Base-by-base conservation (phyloP, 2,113 vertebrate genomes). In the Octodon degus region DNA sequence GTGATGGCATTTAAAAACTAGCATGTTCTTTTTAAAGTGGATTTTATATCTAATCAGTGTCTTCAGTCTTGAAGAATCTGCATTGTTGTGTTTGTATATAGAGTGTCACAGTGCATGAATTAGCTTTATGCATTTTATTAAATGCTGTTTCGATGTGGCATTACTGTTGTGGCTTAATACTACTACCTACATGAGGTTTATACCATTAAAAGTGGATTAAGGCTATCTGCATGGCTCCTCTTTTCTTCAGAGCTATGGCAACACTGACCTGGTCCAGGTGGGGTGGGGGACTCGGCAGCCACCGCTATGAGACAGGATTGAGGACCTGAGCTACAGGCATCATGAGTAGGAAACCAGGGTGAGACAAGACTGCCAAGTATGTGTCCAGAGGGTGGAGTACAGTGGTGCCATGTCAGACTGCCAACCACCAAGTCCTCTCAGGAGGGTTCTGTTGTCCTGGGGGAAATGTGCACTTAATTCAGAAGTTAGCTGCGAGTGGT, bases 41-140 rank as follows among this genome's bases (percentile, higher is more conserved):
- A 91, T 99, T 99, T 99, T 99, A 89, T 99, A 99, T 98, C 98
- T 98, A 98, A 98, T 98, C 95, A 96, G 10, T 98, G 98, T 99
- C 98, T 98, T 98, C 98, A 97, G 98, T 98, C 98, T 98, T 97
- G 96, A 98, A 98, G 97, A 98, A 98, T 97, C 98, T 99, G 98
- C 98, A 98, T 99, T 99, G 98, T 99, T 98, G 98, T 99, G 98
- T 99, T 99, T 99, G 98, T 99, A 99, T 98, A 99, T 99, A 99
- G 98, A 98, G 99, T 99, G 99, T 98, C 98, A 98, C 99, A 98
- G 98, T 99, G 99, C 99, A 99, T 99, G 99, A 97, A 97, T 98
- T 99, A 98, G 99, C 98, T 99, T 93, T 99, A 98, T 99, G 99
- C 99, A 99, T 99, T 99, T 99, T 99, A 99, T 99, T 98, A 99